phyloP scores from a whole-genome alignment of 1,140 invertebrate species.

The Anthonomus grandis region DNA sequence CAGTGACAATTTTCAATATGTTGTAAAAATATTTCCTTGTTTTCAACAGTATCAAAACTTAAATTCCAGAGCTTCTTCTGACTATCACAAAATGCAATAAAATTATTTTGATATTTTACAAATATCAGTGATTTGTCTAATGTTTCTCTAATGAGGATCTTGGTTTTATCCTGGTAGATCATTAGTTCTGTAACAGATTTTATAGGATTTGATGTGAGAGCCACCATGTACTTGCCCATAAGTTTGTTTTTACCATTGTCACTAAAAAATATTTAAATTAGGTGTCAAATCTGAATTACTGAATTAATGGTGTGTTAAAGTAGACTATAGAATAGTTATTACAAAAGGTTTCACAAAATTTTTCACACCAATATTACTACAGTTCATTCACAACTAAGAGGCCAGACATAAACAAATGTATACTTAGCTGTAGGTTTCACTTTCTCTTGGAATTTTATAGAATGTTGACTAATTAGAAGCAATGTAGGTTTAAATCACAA shows the following conservation, averaged over 20 bases:
- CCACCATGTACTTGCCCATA: slow-evolving; percentile 18
- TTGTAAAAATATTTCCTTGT: slow-evolving; percentile 12
- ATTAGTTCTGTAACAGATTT: slow-evolving; percentile 9
- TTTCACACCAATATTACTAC: too few species aligned
- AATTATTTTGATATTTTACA: slow-evolving; percentile 17
- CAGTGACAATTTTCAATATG: slow-evolving; percentile 4
- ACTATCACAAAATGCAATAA: slow-evolving; percentile 16
- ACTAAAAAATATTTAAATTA: slow-evolving; percentile 20
- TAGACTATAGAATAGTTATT: too few species aligned
- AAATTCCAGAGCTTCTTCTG: slow-evolving; percentile 13
- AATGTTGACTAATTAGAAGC: too few species aligned
- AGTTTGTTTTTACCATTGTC: slow-evolving; percentile 7
- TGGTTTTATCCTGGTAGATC: slow-evolving; percentile 18
- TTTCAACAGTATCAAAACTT: slow-evolving; percentile 7
- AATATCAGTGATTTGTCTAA: slow-evolving; percentile 2
- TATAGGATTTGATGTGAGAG: slow-evolving; percentile 3
- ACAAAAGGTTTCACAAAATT: too few species aligned
- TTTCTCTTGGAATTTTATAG: too few species aligned
- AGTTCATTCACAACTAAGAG: too few species aligned
- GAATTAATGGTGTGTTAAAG: too few species aligned
- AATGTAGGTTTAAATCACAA: too few species aligned
- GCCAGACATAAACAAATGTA: too few species aligned
- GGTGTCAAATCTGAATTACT: too few species aligned
- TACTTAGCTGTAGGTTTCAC: too few species aligned
- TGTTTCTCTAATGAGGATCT: slow-evolving; percentile 12